Percentiles rank a stretch among this genome's conserved stretches.
Conservation (phyloP, 1,140 invertebrate species). For the Palaemon carinicauda region DNA sequence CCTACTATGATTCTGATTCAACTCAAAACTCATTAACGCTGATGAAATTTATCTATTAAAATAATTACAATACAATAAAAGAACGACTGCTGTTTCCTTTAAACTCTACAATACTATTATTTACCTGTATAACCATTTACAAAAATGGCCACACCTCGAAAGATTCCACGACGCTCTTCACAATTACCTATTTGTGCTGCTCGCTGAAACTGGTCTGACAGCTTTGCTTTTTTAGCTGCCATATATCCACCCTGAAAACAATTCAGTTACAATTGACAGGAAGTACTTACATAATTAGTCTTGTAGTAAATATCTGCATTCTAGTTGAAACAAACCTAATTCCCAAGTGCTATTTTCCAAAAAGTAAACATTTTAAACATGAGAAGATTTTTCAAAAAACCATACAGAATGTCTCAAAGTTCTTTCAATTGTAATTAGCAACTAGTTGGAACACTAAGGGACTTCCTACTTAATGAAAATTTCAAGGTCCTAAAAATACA, state of each 20-base stretch:
- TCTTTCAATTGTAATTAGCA: too few species aligned
- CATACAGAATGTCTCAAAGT: too few species aligned
- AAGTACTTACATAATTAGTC: not conserved
- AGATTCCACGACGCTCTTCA: slow-evolving; percentile 71
- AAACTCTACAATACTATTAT: slow-evolving; percentile 4
- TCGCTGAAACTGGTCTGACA: slow-evolving; percentile 79
- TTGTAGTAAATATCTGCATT: not conserved
- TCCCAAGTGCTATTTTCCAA: too few species aligned
- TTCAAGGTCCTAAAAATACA: too few species aligned
- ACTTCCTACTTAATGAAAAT: too few species aligned
- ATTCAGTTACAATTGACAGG: not conserved
- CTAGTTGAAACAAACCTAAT: not conserved
- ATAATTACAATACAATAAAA: not conserved
- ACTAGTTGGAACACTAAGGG: too few species aligned
- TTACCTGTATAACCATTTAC: slow-evolving; percentile 90
- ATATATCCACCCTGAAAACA: slow-evolving; percentile 77
- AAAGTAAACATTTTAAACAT: too few species aligned
- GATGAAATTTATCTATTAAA: not conserved
- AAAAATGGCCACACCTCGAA: slow-evolving; percentile 85
- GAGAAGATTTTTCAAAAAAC: too few species aligned
- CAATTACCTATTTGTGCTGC: slow-evolving; percentile 62
- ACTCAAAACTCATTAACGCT: too few species aligned
- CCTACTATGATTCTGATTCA: too few species aligned
- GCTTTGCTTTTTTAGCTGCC: slow-evolving; percentile 85
- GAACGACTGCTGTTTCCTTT: not conserved